phyloP scores from a whole-genome alignment of 1,140 invertebrate species.

The Leptopilina clavipes region DNA sequence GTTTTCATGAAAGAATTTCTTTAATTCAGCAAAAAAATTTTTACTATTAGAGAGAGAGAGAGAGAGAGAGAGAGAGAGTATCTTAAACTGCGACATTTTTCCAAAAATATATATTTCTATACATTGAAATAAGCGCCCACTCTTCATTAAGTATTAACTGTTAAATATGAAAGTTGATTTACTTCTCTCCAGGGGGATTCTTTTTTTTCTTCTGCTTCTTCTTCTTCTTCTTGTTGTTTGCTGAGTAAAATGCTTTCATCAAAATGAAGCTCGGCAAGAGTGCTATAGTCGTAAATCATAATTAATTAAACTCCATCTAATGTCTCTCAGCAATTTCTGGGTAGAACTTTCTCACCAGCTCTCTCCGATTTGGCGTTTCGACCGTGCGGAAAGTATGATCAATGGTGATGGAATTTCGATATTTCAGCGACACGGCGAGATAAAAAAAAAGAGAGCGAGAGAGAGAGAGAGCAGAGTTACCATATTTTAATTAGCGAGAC shows the following conservation, averaged over 20 bases:
- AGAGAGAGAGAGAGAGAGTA: no score
- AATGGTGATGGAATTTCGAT: slow-evolving; percentile 31
- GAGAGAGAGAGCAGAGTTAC: neutral
- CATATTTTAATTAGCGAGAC: neutral
- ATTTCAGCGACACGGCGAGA: slow-evolving; percentile 1
- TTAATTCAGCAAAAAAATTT: no score
- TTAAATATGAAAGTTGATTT: slow-evolving; percentile 6
- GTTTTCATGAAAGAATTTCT: no score
- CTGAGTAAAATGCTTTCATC: slow-evolving; percentile 17
- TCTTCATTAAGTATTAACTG: neutral
- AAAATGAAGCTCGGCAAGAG: slow-evolving; percentile 21
- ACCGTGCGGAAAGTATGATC: slow-evolving; percentile 20
- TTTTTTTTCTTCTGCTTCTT: no score
- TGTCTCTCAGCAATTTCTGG: slow-evolving; percentile 27
- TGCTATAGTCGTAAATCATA: slow-evolving; percentile 26
- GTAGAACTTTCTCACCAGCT: slow-evolving; percentile 26
- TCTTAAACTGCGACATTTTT: no score
- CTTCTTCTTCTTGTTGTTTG: neutral
- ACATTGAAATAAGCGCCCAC: neutral
- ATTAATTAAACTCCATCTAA: slow-evolving; percentile 32
- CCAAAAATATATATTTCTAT: no score
- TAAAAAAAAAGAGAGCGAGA: neutral
- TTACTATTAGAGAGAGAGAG: no score
- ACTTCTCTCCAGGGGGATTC: neutral
- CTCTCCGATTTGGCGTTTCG: slow-evolving; percentile 10